phyloP scores from a whole-genome alignment of 2,113 vertebrate species.

The Channa maculata region DNA sequence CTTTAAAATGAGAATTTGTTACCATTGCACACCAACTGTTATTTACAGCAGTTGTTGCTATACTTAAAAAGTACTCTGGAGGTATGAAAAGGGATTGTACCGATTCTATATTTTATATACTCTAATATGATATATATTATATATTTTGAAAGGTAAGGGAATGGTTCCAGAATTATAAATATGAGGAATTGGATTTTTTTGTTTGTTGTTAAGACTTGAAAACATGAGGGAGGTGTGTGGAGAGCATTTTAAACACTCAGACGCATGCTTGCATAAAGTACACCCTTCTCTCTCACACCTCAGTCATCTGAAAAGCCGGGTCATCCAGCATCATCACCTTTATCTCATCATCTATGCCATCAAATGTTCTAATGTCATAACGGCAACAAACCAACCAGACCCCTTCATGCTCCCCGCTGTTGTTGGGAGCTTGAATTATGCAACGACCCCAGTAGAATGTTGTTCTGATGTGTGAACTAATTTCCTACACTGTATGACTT shows the following conservation, averaged over 20 bases:
- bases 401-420: constrained; percentile 79
- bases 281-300: constrained; percentile 77
- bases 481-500: constrained; percentile 81
- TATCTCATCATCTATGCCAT: constrained; percentile 63
- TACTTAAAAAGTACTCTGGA: constrained; percentile 82
- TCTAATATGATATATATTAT: constrained; percentile 85
- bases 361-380: constrained; percentile 65
- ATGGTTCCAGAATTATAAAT: constrained; percentile 82
- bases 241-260: constrained; percentile 77
- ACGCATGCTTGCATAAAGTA: constrained; percentile 70
- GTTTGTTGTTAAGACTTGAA: constrained; percentile 80
- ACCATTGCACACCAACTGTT: constrained; percentile 81
- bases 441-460: constrained; percentile 87
- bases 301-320: constrained; percentile 68
- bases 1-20: constrained; percentile 78
- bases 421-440: constrained; percentile 84
- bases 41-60: constrained; percentile 81
- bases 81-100: constrained; percentile 83
- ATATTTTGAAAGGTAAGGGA: constrained; percentile 86
- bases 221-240: constrained; percentile 82
- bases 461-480: constrained; percentile 82
- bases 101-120: constrained; percentile 88
- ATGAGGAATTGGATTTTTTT: constrained; percentile 79
- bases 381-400: constrained; percentile 71
- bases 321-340: constrained; percentile 65